Base-by-base conservation (phyloP, 2,888 invertebrate genomes). In the Oscheius myriophilus region DNA sequence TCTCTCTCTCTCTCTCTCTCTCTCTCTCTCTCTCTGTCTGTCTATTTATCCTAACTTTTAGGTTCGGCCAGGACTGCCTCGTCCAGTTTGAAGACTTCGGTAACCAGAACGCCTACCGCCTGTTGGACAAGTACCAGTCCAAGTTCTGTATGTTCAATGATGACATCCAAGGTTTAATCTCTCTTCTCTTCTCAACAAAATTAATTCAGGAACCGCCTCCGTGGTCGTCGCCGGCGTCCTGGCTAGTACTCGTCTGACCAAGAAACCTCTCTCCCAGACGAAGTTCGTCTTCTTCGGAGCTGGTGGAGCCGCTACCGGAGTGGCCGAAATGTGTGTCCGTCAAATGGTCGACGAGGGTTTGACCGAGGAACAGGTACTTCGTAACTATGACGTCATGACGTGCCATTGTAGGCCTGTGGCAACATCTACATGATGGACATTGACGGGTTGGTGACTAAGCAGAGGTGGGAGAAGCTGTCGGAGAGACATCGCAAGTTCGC, bases 1-100 rank as follows among this genome's bases (percentile, higher is more conserved):
- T n/a, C n/a, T n/a, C n/a, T n/a, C n/a, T n/a, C n/a, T n/a, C n/a
- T n/a, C n/a, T n/a, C n/a, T n/a, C n/a, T n/a, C n/a, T n/a, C n/a
- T n/a, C n/a, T n/a, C n/a, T n/a, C n/a, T n/a, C n/a, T n/a, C n/a
- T n/a, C n/a, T n/a, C n/a, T n/a, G n/a, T n/a, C n/a, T n/a, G n/a
- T n/a, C n/a, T n/a, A n/a, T n/a, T n/a, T n/a, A n/a, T n/a, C 12
- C 25, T 65, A 11, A 14, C 23, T 74, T 80, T 11, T 80, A 89
- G 89, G 73, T 90, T 88, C 84, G 90, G 90, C 6, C 87, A 87
- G 68, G 87, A 88, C 71, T 88, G 88, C 58, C 82, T 90, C 64
- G 88, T 91, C 59, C 91, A 95, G 90, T 98, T 97, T 89, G 98
- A 99, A 89, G 98, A 98, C 89, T 98, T 98, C 88, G 98, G 92